These are phyloP conservation scores for Intellagama lesueurii DNA, from an alignment of 2,797 vertebrate species.

Conservation along the genomic window DNA sequence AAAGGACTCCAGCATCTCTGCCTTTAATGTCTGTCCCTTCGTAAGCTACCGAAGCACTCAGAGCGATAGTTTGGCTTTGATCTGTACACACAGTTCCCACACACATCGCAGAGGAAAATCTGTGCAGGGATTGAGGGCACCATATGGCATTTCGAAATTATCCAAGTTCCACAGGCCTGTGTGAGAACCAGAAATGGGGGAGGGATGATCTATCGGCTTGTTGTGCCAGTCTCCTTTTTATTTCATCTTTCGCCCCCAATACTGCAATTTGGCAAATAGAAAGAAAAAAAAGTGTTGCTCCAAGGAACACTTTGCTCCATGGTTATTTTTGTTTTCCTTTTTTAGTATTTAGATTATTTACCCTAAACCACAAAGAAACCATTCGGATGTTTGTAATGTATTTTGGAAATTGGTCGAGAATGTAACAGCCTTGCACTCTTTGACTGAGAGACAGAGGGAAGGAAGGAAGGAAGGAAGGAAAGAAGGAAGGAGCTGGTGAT, in stretches of 20 bases:
- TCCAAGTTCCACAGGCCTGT: background rate
- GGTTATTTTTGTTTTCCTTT: background rate
- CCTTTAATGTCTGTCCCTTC: constrained; percentile 4
- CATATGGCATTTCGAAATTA: constrained; percentile 33
- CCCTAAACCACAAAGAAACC: background rate
- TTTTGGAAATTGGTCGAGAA: constrained; percentile 30
- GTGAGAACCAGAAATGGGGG: background rate
- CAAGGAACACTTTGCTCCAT: background rate
- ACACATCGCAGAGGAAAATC: constrained; percentile 7
- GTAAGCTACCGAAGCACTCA: rapidly evolving
- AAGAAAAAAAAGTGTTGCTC: background rate
- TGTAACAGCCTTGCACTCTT: background rate
- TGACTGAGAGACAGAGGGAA: background rate
- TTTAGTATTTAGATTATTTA: constrained; percentile 10
- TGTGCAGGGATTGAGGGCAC: background rate
- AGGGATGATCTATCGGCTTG: background rate
- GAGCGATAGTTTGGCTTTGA: background rate
- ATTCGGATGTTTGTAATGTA: background rate
- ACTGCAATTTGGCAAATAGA: constrained; percentile 15
- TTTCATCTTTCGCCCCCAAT: background rate
- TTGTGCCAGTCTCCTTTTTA: background rate
- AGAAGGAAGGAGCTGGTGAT: too few relatives aligned
- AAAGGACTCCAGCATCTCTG: background rate
- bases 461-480: too few relatives aligned
- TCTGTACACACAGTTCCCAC: background rate